Evolutionary conservation across 2,113 vertebrate genomes (phyloP).

Genomic region (Orthonyx spaldingii): DNA sequence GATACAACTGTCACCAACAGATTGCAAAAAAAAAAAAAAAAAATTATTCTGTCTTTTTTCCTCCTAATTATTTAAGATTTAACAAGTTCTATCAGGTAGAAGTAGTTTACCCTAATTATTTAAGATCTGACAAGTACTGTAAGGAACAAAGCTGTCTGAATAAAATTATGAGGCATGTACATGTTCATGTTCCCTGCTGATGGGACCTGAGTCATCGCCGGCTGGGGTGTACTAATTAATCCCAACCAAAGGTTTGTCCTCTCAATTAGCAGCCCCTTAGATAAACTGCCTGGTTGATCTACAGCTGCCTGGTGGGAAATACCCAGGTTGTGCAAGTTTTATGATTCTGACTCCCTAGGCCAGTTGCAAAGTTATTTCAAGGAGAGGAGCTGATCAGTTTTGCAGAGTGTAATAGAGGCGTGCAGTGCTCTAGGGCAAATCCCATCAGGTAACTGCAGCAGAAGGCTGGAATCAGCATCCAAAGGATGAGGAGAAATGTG

Average conservation of each 20-base stretch:
- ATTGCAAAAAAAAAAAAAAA: neutral
- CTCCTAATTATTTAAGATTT: neutral
- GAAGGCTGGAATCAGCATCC: neutral
- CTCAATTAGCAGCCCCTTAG: neutral
- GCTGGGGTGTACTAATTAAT: slow-evolving; percentile 15
- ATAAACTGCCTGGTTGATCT: neutral
- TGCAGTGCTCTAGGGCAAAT: neutral
- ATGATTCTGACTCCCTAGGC: neutral
- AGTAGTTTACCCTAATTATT: neutral
- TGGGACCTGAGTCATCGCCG: neutral
- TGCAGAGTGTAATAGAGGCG: neutral
- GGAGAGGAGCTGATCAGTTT: neutral
- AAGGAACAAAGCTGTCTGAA: neutral
- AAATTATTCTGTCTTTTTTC: neutral
- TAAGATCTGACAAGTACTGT: neutral
- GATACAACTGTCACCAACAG: neutral
- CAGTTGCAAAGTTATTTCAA: slow-evolving; percentile 1
- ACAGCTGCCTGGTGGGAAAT: neutral
- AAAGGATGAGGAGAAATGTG: neutral
- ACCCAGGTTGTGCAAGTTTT: neutral
- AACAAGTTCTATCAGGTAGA: neutral
- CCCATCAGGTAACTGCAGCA: neutral
- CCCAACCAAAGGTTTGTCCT: neutral
- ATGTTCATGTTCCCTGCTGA: neutral
- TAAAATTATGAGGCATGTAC: neutral